Evolutionary conservation across 2,797 vertebrate species (phyloP), one percentile per base, ranked within the genome.

Genomic region (Esox masquinongy): DNA sequence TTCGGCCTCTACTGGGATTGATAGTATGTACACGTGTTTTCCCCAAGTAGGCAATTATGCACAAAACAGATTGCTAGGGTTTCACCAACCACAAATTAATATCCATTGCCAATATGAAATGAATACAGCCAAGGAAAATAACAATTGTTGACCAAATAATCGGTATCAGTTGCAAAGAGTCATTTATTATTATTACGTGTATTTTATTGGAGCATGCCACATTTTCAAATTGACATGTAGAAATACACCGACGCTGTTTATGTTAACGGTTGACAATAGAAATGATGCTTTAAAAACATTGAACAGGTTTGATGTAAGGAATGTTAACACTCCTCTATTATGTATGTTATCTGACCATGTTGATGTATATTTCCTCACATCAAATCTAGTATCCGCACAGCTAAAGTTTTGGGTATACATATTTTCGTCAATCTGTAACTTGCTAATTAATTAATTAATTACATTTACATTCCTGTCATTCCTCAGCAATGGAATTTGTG

Each of bases 1-100:
- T 83, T 83, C 84, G 69, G 74, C 56, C 56, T 81, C 77, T n/a
- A 87, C 77, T 75, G 70, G 12, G 64, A 67, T 68, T 70, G 12
- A 72, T 22, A 22, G 34, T 26, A 17, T 17, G 15, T 34, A 39
- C 8, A 39, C 15, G 4, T 68, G 34, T 43, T 19, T 19, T 68
- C 66, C n/a, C 16, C 36, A 68, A 68, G 4, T n/a, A 43, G 36
- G 29, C 63, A 16, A 31, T 12, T 14, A 66, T 6, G 4, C n/a
- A 19, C 1, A 14, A 24, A 24, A 39, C 2, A 3, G 5, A 39
- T 39, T 8, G 5, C 36, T 39, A 39, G 36, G 36, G 36, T 39
- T 8, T 5, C 5, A 5, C 36, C 7, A 39, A 39, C 4, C 5
- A 39, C 36, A 39, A 39, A 56, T 56, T 12, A 56, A 56, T 56